phyloP scores from a whole-genome alignment of 2,113 vertebrate species.

The Prochilodus magdalenae region DNA sequence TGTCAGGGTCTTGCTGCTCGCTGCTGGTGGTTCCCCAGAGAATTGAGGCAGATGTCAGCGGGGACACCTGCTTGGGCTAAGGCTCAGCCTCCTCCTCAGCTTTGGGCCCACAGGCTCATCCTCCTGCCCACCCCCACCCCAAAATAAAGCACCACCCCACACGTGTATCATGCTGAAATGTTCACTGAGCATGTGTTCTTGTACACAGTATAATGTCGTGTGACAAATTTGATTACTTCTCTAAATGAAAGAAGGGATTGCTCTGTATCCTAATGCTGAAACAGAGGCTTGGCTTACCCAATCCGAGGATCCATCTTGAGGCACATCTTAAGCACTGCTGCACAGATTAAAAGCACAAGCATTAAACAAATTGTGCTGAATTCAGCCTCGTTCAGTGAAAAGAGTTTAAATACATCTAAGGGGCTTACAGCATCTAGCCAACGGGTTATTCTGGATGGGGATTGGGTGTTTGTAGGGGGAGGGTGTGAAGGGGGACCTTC shows the following conservation, averaged over 20 bases:
- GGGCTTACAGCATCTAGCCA: constrained; percentile 73
- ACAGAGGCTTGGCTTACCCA: constrained; percentile 3
- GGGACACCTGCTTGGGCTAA: constrained; percentile 73
- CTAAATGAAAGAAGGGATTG: constrained; percentile 19
- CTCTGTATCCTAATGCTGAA: background rate
- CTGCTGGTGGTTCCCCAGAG: constrained; percentile 71
- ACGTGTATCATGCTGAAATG: constrained; percentile 14
- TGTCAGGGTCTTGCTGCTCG: constrained; percentile 64
- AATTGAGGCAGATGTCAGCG: constrained; percentile 75
- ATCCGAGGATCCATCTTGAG: constrained; percentile 23
- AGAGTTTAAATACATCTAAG: constrained; percentile 71
- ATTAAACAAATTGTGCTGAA: constrained; percentile 36
- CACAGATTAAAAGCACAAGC: constrained; percentile 42
- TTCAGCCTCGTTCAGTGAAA: constrained; percentile 61
- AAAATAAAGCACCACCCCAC: constrained; percentile 31
- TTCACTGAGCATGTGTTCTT: background rate
- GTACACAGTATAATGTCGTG: background rate
- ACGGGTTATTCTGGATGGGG: constrained; percentile 59
- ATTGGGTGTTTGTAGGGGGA: constrained; percentile 53
- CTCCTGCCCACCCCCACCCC: constrained; percentile 11
- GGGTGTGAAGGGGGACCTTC: constrained; percentile 27
- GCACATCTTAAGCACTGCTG: constrained; percentile 23
- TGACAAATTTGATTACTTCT: constrained; percentile 6
- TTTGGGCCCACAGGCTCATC: constrained; percentile 43
- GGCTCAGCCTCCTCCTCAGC: constrained; percentile 35